Evolutionary conservation across 2,797 vertebrate genomes (phyloP), one percentile per base, ranked within the genome.

Genomic region (Eidolon dupreanum): DNA sequence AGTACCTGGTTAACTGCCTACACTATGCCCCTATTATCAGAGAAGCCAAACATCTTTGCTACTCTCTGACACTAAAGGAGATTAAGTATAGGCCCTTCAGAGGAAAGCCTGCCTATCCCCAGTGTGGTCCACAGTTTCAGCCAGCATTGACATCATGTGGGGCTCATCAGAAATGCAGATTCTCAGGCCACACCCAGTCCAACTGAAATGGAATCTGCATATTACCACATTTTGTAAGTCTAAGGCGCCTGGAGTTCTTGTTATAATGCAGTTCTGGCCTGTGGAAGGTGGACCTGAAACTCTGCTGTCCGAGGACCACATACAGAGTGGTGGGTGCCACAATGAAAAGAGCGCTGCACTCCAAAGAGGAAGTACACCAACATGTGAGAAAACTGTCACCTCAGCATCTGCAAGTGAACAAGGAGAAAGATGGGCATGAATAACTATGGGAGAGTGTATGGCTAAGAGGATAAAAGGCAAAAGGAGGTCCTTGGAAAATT

Each of bases 401-500:
- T 12, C 12, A 53, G 26, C 59, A 20, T 57, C 53, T 68, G 5
- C 49, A 28, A 75, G 79, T 8, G 66, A 38, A 61, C 38, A 38
- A 53, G 5, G 38, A 46, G 33, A 11, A 26, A 24, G 61, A 41
- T 10, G 17, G 38, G 19, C 1, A 0, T 43, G 41, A 24, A 2
- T 28, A 46, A 63, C 70, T 19, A 6, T 5, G 5, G 31, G 51
- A 59, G 68, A 88, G 17, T 5, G 1, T 5, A 12, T 20, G 7
- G 28, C 33, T 53, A 5, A 22, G 66, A 19, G 61, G 36, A 31
- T 3, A 68, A 59, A 36, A 0, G 31, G 43, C 41, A 0, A 1
- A 22, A 68, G 38, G 38, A 71, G 38, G n/a, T 85, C 24, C 43
- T 12, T 41, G 24, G 26, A 36, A 31, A 85, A 46, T 33, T 41